Conservation (phyloP, 1,140 invertebrate species). For the Eupeodes corollae region DNA sequence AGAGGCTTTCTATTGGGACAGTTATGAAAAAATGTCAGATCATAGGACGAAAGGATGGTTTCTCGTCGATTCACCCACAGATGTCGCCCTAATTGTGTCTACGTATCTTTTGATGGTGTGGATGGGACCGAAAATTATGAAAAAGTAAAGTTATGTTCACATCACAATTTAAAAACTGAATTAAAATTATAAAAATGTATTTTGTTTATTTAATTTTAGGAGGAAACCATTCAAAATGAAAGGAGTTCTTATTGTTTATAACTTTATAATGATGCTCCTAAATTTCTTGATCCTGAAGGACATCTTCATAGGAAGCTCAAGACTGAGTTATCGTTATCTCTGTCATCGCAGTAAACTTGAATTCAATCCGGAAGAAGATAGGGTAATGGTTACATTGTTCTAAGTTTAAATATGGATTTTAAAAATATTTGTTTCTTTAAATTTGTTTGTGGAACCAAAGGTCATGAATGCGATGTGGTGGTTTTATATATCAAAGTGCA, state of each 20-base stretch:
- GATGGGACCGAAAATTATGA: slow-evolving; percentile 74
- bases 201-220: slow-evolving; percentile 15
- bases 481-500: slow-evolving; percentile 90
- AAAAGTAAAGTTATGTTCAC: slow-evolving; percentile 37
- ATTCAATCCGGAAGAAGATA: slow-evolving; percentile 70
- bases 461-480: slow-evolving; percentile 90
- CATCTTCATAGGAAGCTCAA: slow-evolving; percentile 60
- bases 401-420: not conserved
- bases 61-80: slow-evolving; percentile 69
- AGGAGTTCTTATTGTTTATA: slow-evolving; percentile 72
- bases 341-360: slow-evolving; percentile 79
- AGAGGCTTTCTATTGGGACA: no score
- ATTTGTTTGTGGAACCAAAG: slow-evolving; percentile 49
- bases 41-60: slow-evolving; percentile 75
- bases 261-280: slow-evolving; percentile 68
- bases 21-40: slow-evolving; percentile 41
- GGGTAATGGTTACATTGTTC: slow-evolving; percentile 43
- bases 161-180: not conserved
- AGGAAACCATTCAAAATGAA: slow-evolving; percentile 67
- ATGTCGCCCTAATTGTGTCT: slow-evolving; percentile 61
- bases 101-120: slow-evolving; percentile 71
- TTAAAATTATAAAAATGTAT: slow-evolving; percentile 1
- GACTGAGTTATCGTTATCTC: slow-evolving; percentile 73
- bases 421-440: slow-evolving; percentile 3
- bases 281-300: slow-evolving; percentile 78